Conservation (phyloP, 2,888 invertebrate genomes). For the Eristalis tenax region DNA sequence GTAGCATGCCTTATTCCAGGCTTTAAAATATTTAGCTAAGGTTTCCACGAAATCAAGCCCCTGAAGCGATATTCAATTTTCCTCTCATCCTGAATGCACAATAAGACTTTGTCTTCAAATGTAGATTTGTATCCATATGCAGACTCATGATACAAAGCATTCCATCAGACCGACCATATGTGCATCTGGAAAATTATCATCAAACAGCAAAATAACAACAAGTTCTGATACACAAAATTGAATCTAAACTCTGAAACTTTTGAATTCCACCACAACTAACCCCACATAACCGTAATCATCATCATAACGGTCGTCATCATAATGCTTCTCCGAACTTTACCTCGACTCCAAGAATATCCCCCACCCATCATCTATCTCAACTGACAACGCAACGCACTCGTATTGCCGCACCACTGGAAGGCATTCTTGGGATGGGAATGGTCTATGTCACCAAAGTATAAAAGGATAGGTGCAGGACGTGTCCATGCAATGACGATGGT, state of each 20-base stretch:
- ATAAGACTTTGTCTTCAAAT: no score
- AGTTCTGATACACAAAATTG: slow-evolving; percentile 19
- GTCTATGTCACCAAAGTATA: slow-evolving; percentile 44
- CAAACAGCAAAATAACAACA: slow-evolving; percentile 15
- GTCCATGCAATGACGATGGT: slow-evolving; percentile 17
- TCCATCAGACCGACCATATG: not conserved
- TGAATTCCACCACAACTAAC: not conserved
- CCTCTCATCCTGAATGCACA: not conserved
- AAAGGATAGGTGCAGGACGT: slow-evolving; percentile 40
- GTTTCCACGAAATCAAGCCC: not conserved
- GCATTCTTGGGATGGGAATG: slow-evolving; percentile 31
- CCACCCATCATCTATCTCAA: slow-evolving; percentile 34
- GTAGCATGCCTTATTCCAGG: no score
- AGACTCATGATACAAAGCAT: not conserved
- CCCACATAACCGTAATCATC: not conserved
- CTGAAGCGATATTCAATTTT: not conserved
- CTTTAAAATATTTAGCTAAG: no score
- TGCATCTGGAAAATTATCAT: slow-evolving; percentile 10
- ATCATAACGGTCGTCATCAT: slow-evolving; percentile 14
- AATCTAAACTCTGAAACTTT: slow-evolving; percentile 35
- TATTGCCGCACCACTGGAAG: not conserved
- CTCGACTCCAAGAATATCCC: slow-evolving; percentile 36
- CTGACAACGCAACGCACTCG: slow-evolving; percentile 51
- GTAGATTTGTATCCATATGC: not conserved
- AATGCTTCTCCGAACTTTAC: slow-evolving; percentile 34